Conservation (phyloP, 2,113 vertebrate species). For the Anoplopoma fimbria region DNA sequence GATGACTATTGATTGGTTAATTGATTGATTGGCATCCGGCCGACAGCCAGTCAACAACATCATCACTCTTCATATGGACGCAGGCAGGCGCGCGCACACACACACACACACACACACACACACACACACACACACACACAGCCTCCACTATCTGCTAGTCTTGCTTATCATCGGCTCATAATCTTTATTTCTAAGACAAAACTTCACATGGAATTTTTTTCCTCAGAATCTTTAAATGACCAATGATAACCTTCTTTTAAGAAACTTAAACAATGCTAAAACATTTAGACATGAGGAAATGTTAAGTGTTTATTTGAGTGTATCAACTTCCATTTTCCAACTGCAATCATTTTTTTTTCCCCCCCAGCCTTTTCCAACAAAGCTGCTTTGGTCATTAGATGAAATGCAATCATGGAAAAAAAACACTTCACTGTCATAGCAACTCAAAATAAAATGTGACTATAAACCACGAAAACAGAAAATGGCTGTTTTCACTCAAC, state of each 20-base stretch:
- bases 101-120: neutral
- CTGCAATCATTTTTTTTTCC: neutral
- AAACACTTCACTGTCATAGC: neutral
- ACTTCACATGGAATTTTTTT: constrained; percentile 5
- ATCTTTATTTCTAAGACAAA: neutral
- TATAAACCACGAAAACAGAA: constrained; percentile 36
- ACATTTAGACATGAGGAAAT: neutral
- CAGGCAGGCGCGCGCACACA: neutral
- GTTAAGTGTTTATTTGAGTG: neutral
- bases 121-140: neutral
- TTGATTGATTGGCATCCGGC: constrained; percentile 81
- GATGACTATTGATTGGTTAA: constrained; percentile 84
- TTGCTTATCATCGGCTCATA: constrained; percentile 10
- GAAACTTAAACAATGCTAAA: neutral
- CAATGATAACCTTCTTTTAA: neutral
- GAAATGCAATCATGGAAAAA: neutral
- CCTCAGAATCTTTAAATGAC: neutral
- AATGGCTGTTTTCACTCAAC: constrained; percentile 31
- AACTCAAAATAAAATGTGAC: constrained; percentile 27
- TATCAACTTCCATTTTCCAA: neutral
- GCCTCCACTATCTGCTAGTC: neutral
- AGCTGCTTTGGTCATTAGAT: constrained; percentile 8
- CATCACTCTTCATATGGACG: constrained; percentile 71
- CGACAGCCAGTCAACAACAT: constrained; percentile 75
- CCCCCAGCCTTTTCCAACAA: neutral